phyloP scores from a whole-genome alignment of 1,140 invertebrate genomes.

The Centruroides sculpturatus region DNA sequence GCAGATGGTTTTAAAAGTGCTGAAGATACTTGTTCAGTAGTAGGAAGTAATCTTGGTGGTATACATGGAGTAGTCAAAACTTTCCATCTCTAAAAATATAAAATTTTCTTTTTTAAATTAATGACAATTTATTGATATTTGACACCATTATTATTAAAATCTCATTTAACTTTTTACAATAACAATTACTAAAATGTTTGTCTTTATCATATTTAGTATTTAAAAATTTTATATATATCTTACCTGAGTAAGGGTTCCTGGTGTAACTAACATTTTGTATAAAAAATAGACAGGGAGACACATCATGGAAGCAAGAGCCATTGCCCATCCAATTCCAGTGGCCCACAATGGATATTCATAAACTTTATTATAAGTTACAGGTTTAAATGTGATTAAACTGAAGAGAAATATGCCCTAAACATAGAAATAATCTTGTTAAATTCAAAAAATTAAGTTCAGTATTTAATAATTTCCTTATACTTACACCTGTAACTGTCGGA shows the following conservation, averaged over 20 bases:
- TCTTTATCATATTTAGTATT: no score
- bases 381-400: constrained; percentile 37
- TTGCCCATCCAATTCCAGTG: constrained; percentile 42
- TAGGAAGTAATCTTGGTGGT: no score
- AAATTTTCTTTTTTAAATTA: no score
- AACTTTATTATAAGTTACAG: constrained; percentile 34
- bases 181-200: no score
- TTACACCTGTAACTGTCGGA: constrained; percentile 32
- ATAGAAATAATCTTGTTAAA: constrained; percentile 2
- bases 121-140: no score
- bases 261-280: constrained; percentile 31
- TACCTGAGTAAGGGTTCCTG: constrained; percentile 24
- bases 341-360: constrained; percentile 45
- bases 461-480: constrained; percentile 2
- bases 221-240: not conserved
- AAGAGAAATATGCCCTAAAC: constrained; percentile 43
- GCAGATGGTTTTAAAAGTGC: no score
- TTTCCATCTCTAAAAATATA: no score
- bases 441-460: not conserved
- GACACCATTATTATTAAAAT: no score
- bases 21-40: no score
- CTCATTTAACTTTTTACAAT: no score
- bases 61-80: no score
- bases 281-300: constrained; percentile 43
- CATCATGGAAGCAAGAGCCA: constrained; percentile 40